A percentile compares a stretch with the other conserved stretches of the same genome.
Evolutionary conservation across 2,113 vertebrate species (phyloP).

Genomic region (Neotoma lepida): DNA sequence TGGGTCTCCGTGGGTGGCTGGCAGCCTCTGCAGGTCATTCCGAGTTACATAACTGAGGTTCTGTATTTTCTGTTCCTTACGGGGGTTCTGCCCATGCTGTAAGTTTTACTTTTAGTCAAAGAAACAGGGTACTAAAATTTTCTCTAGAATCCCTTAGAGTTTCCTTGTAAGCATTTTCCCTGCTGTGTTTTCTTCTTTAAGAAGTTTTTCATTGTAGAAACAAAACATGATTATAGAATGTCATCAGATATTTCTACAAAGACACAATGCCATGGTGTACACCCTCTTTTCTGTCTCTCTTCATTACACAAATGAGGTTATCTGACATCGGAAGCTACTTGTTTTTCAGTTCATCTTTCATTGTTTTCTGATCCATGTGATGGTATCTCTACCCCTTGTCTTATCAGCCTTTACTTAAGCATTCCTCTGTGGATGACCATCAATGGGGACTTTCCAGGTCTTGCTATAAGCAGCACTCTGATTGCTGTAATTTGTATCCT

Average conservation of each 20-base stretch:
- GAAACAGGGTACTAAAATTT: constrained; percentile 52
- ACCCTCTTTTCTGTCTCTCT: background rate
- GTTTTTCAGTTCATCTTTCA: background rate
- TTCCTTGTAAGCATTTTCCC: constrained; percentile 50
- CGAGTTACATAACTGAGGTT: constrained; percentile 62
- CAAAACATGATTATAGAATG: background rate
- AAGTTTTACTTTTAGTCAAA: constrained; percentile 56
- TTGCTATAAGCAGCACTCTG: background rate
- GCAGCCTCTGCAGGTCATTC: constrained; percentile 54
- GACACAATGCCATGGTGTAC: background rate
- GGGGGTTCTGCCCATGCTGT: constrained; percentile 57
- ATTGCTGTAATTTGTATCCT: background rate
- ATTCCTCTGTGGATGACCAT: background rate
- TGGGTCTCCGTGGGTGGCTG: constrained; percentile 66
- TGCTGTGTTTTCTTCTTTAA: constrained; percentile 31
- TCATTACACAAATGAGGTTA: background rate
- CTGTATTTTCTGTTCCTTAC: constrained; percentile 66
- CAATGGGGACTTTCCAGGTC: background rate
- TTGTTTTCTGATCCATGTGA: rapidly evolving
- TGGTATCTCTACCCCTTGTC: background rate
- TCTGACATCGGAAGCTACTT: background rate
- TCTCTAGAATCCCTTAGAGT: constrained; percentile 24
- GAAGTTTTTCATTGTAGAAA: background rate
- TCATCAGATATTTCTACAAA: background rate
- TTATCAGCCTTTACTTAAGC: background rate